Percentiles rank a stretch among this genome's conserved stretches.
Evolutionary conservation across 1,140 invertebrate genomes (phyloP).

Genomic region (Marisa cornuarietis): DNA sequence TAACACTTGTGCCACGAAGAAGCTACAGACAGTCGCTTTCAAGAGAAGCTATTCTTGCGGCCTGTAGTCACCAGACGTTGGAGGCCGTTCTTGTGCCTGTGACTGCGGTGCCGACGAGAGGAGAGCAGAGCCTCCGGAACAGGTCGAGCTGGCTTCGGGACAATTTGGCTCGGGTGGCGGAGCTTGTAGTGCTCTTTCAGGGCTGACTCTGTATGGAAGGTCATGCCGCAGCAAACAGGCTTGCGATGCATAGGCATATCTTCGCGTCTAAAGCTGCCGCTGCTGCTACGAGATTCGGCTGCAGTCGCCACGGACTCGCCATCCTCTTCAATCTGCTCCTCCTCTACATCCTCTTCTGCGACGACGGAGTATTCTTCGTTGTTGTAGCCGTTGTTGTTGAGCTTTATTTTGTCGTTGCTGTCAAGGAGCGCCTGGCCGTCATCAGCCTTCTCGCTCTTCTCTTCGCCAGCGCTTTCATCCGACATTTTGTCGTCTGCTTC

Average conservation of each 20-base stretch:
- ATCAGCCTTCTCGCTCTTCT: conserved; percentile 10
- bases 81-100: conserved; percentile 70
- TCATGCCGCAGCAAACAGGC: conserved; percentile 17
- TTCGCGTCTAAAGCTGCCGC: background rate
- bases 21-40: background rate
- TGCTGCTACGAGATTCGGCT: conserved; percentile 6
- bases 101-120: conserved; percentile 49
- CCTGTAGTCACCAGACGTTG: conserved; percentile 25
- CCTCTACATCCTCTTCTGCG: conserved; percentile 1
- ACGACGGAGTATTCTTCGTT: background rate
- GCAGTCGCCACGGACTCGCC: background rate
- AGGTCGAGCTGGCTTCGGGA: conserved; percentile 64
- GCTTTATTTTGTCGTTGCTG: background rate
- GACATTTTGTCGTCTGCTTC: too few relatives aligned
- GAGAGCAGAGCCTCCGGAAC: conserved; percentile 15
- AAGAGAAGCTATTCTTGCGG: conserved; percentile 25
- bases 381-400: too few relatives aligned
- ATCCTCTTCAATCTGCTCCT: background rate
- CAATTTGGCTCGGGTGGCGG: conserved; percentile 72
- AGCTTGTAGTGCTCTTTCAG: conserved; percentile 77
- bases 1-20: background rate
- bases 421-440: background rate
- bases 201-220: conserved; percentile 48
- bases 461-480: conserved; percentile 21
- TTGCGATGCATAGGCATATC: conserved; percentile 12